Base-by-base conservation (phyloP, 2,888 invertebrate genomes). In the Rotaria socialis region DNA sequence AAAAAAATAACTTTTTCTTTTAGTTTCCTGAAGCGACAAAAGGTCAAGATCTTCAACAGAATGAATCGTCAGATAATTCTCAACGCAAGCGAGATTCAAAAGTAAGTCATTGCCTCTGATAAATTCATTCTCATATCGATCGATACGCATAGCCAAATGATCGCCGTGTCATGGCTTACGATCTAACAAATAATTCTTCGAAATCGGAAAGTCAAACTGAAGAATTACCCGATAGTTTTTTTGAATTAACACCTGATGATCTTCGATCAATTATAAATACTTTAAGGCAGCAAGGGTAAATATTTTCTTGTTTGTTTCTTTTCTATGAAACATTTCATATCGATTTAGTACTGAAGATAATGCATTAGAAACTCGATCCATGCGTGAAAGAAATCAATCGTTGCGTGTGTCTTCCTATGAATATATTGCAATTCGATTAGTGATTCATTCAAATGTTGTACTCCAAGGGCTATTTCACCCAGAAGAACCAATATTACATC, bases 381-480 rank as follows among this genome's bases (percentile, higher is more conserved):
- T 94, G 89, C 92, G 94, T 84, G 92, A 93, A 88, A 89, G 89
- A 90, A 67, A 24, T 41, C 89, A 94, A 52, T 93, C 94, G 89
- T 91, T 92, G 85, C 93, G 93, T 89, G 91, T 94, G 55, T 93
- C 93, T 86, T 93, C 93, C 88, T 96, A 95, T 91, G 94, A 94
- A 89, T 93, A 94, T 89, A 94, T 94, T 85, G 94, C 96, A 22
- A 94, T 97, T 84, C 92, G 96, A 86, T 92, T 97, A 88, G 94
- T 95, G 90, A 96, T 97, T 91, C 96, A 96, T 6, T 94, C 96
- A 91, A 93, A 94, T 86, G 93, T 94, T 84, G 94, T 96, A 74
- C 92, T 97, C 43, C 97, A 97, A 91, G 96, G 94, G 22, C 93
- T 94, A 74, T 97, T 97, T 90, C 92, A 93, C 88, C 95, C 96